Conservation (phyloP, 2,888 invertebrate genomes). For the Phoronis australis region DNA sequence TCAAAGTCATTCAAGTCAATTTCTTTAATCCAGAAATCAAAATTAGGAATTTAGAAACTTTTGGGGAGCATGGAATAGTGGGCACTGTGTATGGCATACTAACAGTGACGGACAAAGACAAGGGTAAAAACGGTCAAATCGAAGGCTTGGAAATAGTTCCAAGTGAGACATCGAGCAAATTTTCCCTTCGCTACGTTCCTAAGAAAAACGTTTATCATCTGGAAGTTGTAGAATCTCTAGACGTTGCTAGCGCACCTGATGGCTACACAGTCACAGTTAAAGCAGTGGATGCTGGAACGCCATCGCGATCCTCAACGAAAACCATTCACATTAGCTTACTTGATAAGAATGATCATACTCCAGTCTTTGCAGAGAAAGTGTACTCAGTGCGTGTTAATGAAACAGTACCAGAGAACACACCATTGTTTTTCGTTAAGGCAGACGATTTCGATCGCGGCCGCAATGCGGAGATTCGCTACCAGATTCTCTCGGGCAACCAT, state of each 20-base stretch:
- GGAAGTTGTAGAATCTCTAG: conserved; percentile 69
- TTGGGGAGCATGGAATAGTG: conserved; percentile 72
- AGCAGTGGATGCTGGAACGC: conserved; percentile 73
- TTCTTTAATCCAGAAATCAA: conserved; percentile 78
- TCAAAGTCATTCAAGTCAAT: conserved; percentile 70
- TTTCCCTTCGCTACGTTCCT: conserved; percentile 60
- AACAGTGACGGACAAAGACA: conserved; percentile 75
- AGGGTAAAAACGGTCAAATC: conserved; percentile 78
- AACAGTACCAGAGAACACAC: conserved; percentile 81
- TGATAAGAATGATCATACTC: conserved; percentile 79
- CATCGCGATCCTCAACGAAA: conserved; percentile 21
- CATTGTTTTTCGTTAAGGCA: conserved; percentile 71
- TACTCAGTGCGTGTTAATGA: conserved; percentile 85
- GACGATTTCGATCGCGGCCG: conserved; percentile 77
- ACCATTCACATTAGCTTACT: conserved; percentile 74
- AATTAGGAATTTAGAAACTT: conserved; percentile 68
- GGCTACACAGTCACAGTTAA: conserved; percentile 83
- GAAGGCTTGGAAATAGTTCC: conserved; percentile 63
- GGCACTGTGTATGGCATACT: conserved; percentile 81
- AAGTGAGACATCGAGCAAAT: conserved; percentile 85
- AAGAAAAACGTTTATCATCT: conserved; percentile 61
- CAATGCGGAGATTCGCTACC: conserved; percentile 78
- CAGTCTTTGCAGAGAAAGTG: conserved; percentile 64
- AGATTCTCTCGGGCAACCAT: conserved; percentile 75
- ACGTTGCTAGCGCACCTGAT: conserved; percentile 71